Percentiles rank a stretch among this genome's conserved stretches.
Evolutionary conservation across 2,888 invertebrate genomes (phyloP).

Genomic region (Drosophila anceps): DNA sequence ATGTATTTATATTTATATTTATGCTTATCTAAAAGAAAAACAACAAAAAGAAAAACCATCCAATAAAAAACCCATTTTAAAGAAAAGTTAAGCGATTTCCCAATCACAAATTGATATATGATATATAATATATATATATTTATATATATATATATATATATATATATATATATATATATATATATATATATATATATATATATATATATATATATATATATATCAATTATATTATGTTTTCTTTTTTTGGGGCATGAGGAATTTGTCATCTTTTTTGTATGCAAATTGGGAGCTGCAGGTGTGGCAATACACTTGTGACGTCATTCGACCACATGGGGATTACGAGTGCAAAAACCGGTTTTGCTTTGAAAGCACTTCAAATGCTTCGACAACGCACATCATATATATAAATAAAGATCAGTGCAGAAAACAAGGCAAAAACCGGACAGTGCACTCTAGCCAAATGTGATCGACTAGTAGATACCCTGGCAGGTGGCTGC

Average conservation of each 20-base stretch:
- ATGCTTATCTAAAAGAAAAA: slow-evolving; percentile 17
- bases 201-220: too few species aligned
- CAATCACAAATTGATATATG: background rate
- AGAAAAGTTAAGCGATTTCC: background rate
- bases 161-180: too few species aligned
- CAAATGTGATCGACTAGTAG: background rate
- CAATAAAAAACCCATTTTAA: slow-evolving; percentile 22
- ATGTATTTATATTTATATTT: slow-evolving; percentile 37
- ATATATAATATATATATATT: background rate
- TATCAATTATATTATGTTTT: background rate
- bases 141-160: too few species aligned
- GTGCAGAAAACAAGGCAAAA: slow-evolving; percentile 28
- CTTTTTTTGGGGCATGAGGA: background rate
- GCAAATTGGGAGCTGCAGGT: slow-evolving; percentile 50
- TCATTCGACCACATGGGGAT: slow-evolving; percentile 32
- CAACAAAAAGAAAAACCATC: slow-evolving; percentile 11
- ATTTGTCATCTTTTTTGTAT: slow-evolving; percentile 52
- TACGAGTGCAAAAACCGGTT: slow-evolving; percentile 48
- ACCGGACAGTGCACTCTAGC: background rate
- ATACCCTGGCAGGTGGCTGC: slow-evolving; percentile 14
- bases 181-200: too few species aligned
- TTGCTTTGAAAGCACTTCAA: slow-evolving; percentile 36
- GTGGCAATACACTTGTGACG: slow-evolving; percentile 56
- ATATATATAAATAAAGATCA: slow-evolving; percentile 53
- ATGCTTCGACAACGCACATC: slow-evolving; percentile 38